Percentiles rank a stretch among this genome's conserved stretches.
phyloP scores from a whole-genome alignment of 2,888 invertebrate species.

The Phengaris alcon region DNA sequence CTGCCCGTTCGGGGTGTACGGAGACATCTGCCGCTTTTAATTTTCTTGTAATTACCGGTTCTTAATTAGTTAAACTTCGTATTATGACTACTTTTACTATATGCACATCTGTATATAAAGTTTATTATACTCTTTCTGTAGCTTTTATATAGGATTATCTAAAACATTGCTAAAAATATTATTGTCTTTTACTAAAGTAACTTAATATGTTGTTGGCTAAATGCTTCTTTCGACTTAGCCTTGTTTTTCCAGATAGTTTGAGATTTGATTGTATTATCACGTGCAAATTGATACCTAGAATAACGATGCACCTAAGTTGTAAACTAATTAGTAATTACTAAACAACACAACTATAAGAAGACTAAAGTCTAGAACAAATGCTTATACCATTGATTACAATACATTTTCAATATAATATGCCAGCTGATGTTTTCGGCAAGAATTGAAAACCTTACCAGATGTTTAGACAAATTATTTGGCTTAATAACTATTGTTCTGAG shows the following conservation, averaged over 20 bases:
- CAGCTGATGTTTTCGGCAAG: conserved; percentile 25
- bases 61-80: not conserved
- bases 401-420: conserved; percentile 8
- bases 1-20: conserved; percentile 38
- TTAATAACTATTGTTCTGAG: not conserved
- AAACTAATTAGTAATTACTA: not conserved
- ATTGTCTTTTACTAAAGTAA: not conserved
- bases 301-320: not conserved
- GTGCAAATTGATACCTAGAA: not conserved
- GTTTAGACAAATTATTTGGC: conserved; percentile 21
- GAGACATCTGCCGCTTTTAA: conserved; percentile 28
- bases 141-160: not conserved
- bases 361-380: conserved; percentile 4
- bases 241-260: not conserved
- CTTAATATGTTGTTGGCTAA: not conserved
- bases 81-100: not conserved
- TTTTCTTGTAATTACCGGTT: conserved; percentile 20
- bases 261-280: not conserved
- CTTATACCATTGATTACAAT: conserved; percentile 5
- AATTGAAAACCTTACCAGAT: conserved; percentile 21
- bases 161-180: not conserved
- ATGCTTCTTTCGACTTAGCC: not conserved
- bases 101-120: not conserved
- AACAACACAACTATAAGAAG: not conserved
- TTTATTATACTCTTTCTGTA: not conserved